Percentiles rank a stretch among this genome's conserved stretches.
phyloP scores from a whole-genome alignment of 2,888 invertebrate species.

The Saturnia japonica region DNA sequence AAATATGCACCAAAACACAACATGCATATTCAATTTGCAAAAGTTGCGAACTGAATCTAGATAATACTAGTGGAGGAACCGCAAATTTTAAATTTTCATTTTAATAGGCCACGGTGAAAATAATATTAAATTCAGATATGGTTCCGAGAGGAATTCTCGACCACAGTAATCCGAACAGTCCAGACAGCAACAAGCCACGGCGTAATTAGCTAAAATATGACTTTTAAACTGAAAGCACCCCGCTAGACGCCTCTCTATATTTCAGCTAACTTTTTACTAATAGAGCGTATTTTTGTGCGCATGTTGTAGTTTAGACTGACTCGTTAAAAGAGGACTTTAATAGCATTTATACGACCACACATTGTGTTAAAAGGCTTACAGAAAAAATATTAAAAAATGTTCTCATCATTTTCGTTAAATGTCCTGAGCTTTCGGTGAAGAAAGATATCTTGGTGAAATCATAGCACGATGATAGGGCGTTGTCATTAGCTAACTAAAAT shows the following conservation, averaged over 20 bases:
- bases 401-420: no score
- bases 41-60: conserved; percentile 33
- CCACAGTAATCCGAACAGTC: conserved; percentile 46
- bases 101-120: conserved; percentile 38
- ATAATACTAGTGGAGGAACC: conserved; percentile 35
- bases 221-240: conserved; percentile 70
- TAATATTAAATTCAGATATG: conserved; percentile 53
- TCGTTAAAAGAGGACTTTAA: background rate
- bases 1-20: conserved; percentile 15
- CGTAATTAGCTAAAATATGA: conserved; percentile 76
- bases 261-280: conserved; percentile 56
- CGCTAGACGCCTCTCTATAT: conserved; percentile 55
- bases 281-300: conserved; percentile 55
- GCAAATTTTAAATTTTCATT: conserved; percentile 39
- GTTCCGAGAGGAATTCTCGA: conserved; percentile 48
- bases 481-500: no score
- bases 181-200: conserved; percentile 55
- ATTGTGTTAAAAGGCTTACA: background rate
- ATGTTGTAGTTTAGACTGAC: conserved; percentile 49
- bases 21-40: conserved; percentile 26
- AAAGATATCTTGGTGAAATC: no score
- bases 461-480: no score
- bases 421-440: no score
- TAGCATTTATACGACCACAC: background rate
- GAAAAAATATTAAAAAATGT: background rate